Evolutionary conservation across 2,797 vertebrate genomes (phyloP).

Genomic region (Brachyrhaphis roseni): DNA sequence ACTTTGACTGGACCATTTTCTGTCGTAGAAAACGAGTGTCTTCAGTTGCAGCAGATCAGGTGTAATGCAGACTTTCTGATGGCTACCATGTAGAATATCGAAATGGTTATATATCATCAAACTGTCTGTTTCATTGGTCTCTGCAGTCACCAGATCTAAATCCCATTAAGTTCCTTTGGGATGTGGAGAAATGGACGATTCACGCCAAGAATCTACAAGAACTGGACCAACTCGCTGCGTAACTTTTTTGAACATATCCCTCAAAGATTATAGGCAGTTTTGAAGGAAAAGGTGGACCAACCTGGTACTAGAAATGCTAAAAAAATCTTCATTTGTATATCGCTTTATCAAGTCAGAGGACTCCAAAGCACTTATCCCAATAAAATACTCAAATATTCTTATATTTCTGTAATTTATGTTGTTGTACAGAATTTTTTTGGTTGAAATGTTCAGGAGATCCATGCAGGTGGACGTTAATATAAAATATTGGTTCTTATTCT

Average conservation of each 20-base stretch:
- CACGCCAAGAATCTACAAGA: constrained; percentile 35
- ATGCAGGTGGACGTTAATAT: not conserved
- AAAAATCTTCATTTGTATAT: not conserved
- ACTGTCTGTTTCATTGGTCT: not conserved
- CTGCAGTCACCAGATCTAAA: not conserved
- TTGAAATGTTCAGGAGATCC: not conserved
- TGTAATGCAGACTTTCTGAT: not conserved
- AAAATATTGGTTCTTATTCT: not conserved
- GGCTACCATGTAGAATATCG: not conserved
- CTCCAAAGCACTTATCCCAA: not conserved
- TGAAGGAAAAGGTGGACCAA: not conserved
- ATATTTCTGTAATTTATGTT: not conserved
- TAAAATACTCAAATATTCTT: not conserved
- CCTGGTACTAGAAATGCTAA: not conserved
- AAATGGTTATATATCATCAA: not conserved
- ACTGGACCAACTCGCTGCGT: not conserved
- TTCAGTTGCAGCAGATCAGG: not conserved
- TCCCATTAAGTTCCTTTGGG: not conserved
- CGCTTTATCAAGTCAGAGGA: not conserved
- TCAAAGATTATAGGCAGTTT: not conserved
- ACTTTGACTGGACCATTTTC: not conserved
- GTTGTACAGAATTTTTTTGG: not conserved
- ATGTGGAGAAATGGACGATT: constrained; percentile 44
- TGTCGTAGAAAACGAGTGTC: too few relatives aligned
- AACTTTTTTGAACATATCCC: not conserved